phyloP scores from a whole-genome alignment of 35 echinoderm and acorn worm species.

The Apostichopus japonicus region DNA sequence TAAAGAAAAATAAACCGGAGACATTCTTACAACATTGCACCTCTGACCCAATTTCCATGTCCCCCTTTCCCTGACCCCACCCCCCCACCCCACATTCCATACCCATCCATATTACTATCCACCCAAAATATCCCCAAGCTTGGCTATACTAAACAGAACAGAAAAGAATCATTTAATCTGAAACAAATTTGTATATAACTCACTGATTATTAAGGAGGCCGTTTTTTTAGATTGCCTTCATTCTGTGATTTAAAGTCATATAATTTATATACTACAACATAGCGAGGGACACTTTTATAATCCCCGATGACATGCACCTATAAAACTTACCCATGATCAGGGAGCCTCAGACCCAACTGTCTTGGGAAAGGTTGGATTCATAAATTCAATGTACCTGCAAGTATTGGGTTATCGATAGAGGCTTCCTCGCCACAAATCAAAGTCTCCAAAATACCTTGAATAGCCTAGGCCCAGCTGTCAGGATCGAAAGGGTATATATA shows the following conservation, averaged over 20 bases:
- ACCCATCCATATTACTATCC: no score
- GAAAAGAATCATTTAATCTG: no score
- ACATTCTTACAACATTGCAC: no score
- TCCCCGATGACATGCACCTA: background rate
- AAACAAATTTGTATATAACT: no score
- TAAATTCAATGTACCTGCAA: background rate
- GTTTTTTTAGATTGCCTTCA: background rate
- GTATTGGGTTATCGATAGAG: background rate
- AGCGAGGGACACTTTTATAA: background rate
- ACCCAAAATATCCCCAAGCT: no score
- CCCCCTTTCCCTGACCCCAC: no score
- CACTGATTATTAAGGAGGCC: no score
- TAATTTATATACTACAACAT: background rate
- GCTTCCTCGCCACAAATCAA: background rate
- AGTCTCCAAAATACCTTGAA: background rate
- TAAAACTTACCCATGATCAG: background rate
- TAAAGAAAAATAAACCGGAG: no score
- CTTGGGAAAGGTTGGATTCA: slow-evolving; percentile 2
- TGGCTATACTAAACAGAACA: no score
- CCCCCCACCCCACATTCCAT: no score
- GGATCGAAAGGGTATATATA: no score
- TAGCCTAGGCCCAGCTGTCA: slow-evolving; percentile 4
- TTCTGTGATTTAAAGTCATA: background rate
- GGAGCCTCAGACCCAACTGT: background rate
- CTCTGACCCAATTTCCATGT: no score